Conservation (phyloP, 2,113 vertebrate species). For the Rattus rattus region DNA sequence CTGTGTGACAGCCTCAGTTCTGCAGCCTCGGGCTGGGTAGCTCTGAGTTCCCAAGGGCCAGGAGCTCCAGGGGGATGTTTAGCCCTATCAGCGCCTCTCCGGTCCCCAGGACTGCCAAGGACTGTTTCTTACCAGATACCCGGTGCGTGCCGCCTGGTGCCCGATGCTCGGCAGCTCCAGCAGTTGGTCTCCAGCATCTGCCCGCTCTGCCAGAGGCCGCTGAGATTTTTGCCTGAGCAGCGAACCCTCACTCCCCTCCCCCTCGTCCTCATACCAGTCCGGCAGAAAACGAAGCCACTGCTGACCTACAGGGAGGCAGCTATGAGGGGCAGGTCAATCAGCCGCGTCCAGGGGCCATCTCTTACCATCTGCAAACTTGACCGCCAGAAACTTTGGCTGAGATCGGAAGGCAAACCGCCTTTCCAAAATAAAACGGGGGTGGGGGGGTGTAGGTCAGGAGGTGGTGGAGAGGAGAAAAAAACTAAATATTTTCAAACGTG, state of each 20-base stretch:
- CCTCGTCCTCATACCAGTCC: background rate
- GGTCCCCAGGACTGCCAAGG: background rate
- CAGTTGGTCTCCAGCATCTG: slow-evolving; percentile 30
- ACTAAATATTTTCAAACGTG: background rate
- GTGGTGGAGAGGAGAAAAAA: background rate
- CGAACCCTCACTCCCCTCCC: background rate
- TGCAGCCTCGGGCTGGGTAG: background rate
- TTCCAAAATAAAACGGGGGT: background rate
- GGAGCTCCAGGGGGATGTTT: background rate
- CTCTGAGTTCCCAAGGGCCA: background rate
- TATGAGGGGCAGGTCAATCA: background rate
- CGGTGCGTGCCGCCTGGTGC: background rate
- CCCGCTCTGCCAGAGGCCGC: background rate
- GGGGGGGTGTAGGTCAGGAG: background rate
- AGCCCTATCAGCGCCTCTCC: background rate
- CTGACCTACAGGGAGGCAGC: slow-evolving; percentile 25
- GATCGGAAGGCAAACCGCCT: background rate
- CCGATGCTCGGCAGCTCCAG: background rate
- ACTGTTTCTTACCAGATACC: slow-evolving; percentile 61
- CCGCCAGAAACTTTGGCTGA: slow-evolving; percentile 61
- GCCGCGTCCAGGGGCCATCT: background rate
- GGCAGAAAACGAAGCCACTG: background rate
- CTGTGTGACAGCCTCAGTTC: background rate
- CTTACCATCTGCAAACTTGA: slow-evolving; percentile 58
- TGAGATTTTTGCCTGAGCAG: slow-evolving; percentile 29